A percentile compares a stretch with the other conserved stretches of the same genome.
phyloP scores from a whole-genome alignment of 2,113 vertebrate genomes.

The Apus apus region DNA sequence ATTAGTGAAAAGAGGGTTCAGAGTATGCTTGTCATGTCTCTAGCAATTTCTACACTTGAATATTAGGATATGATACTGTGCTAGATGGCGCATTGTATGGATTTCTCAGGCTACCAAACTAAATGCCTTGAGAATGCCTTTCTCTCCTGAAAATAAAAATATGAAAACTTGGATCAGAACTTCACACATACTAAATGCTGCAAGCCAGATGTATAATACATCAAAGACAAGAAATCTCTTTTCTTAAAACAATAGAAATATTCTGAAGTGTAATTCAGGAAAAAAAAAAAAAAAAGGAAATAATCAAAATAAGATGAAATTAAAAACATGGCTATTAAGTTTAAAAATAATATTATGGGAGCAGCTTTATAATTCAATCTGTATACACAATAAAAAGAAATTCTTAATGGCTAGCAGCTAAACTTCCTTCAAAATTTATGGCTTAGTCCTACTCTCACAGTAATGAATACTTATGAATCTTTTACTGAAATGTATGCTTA shows the following conservation, averaged over 20 bases:
- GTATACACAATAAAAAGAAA: neutral
- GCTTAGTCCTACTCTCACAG: neutral
- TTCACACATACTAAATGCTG: neutral
- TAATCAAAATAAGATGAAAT: neutral
- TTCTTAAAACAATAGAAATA: neutral
- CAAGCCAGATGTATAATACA: neutral
- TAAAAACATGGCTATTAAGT: neutral
- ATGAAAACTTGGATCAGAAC: neutral
- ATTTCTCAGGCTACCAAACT: neutral
- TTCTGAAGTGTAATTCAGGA: neutral
- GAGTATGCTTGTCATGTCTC: neutral
- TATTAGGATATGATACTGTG: neutral
- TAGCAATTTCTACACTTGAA: neutral
- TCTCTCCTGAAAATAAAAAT: neutral
- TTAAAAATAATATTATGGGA: neutral
- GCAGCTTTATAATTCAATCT: neutral
- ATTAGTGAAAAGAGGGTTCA: neutral
- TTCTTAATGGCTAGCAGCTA: neutral
- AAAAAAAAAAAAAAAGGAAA: neutral
- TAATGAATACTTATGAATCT: conserved; percentile 12
- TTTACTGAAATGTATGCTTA: conserved; percentile 14
- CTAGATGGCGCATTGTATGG: neutral
- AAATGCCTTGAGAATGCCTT: neutral
- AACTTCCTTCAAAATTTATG: neutral
- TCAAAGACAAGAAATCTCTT: neutral